Conservation (phyloP, 1,140 invertebrate genomes). For the Nixonia krombeini region DNA sequence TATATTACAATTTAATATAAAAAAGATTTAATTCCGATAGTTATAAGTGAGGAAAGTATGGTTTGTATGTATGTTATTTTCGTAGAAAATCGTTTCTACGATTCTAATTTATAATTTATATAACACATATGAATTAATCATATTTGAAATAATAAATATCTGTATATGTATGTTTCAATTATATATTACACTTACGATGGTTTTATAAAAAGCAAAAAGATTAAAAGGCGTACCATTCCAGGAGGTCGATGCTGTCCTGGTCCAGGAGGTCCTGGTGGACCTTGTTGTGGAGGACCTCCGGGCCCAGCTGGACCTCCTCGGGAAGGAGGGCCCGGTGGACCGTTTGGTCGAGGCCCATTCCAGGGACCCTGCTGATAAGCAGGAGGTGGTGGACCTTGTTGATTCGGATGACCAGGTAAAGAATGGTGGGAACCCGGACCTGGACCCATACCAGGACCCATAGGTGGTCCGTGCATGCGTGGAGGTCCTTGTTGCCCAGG, state of each 20-base stretch:
- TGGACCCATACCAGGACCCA: conserved; percentile 77
- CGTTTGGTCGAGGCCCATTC: conserved; percentile 74
- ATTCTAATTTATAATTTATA: too few relatives aligned
- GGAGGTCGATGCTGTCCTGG: conserved; percentile 78
- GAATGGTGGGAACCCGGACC: conserved; percentile 68
- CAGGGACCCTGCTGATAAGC: conserved; percentile 76
- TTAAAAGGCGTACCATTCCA: conserved; percentile 73
- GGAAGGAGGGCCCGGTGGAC: conserved; percentile 72
- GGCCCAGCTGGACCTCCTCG: conserved; percentile 68
- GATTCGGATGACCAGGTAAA: conserved; percentile 71
- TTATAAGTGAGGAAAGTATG: too few relatives aligned
- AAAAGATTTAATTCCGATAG: too few relatives aligned
- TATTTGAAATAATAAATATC: too few relatives aligned
- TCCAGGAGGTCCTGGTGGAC: conserved; percentile 75
- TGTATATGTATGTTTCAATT: too few relatives aligned
- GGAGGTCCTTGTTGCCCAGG: conserved; percentile 71
- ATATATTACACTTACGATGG: too few relatives aligned
- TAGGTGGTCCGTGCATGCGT: conserved; percentile 78
- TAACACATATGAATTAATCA: too few relatives aligned
- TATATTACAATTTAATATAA: too few relatives aligned
- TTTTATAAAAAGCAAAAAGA: too few relatives aligned
- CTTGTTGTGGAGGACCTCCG: conserved; percentile 72
- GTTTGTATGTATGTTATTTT: too few relatives aligned
- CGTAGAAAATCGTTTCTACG: too few relatives aligned
- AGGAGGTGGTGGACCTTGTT: conserved; percentile 72